phyloP scores from a whole-genome alignment of 2,113 vertebrate genomes.

The Apistogramma diplotaenia region DNA sequence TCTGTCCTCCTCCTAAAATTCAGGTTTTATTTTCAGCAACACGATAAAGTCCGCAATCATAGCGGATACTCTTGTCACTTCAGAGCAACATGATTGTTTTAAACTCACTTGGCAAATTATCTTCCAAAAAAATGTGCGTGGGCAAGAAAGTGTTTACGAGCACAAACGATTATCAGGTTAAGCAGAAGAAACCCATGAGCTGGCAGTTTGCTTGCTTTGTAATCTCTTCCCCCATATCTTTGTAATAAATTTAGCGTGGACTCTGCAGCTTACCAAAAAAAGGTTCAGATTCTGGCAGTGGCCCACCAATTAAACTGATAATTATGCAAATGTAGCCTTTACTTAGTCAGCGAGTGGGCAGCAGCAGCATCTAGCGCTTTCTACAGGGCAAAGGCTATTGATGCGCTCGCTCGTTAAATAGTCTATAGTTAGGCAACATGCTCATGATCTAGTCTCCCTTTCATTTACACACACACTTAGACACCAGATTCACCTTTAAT shows the following conservation, averaged over 20 bases:
- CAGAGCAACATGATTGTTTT: slow-evolving; percentile 48
- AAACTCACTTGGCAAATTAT: slow-evolving; percentile 62
- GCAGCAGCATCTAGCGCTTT: slow-evolving; percentile 53
- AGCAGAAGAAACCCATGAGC: slow-evolving; percentile 70
- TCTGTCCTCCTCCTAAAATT: background rate
- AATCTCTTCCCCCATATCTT: slow-evolving; percentile 72
- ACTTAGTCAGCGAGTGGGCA: slow-evolving; percentile 80
- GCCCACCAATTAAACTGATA: slow-evolving; percentile 78
- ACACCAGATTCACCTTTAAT: slow-evolving; percentile 61
- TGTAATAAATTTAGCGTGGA: slow-evolving; percentile 68
- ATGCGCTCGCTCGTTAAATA: slow-evolving; percentile 37
- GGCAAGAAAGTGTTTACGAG: slow-evolving; percentile 67
- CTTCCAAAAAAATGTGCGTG: slow-evolving; percentile 61
- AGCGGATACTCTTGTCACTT: slow-evolving; percentile 13
- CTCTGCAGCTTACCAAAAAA: slow-evolving; percentile 66
- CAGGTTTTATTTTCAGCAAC: slow-evolving; percentile 13
- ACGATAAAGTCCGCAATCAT: slow-evolving; percentile 17
- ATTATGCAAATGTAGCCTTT: slow-evolving; percentile 85
- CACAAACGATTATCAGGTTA: slow-evolving; percentile 75
- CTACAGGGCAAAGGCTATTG: slow-evolving; percentile 51
- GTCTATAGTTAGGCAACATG: slow-evolving; percentile 21
- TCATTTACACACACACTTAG: slow-evolving; percentile 19
- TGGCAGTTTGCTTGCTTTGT: slow-evolving; percentile 73
- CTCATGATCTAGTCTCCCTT: slow-evolving; percentile 29
- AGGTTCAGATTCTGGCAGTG: slow-evolving; percentile 55